These are phyloP conservation scores for Gerosis bhagava DNA, from an alignment of 2,888 invertebrate species.

Conservation along the genomic window DNA sequence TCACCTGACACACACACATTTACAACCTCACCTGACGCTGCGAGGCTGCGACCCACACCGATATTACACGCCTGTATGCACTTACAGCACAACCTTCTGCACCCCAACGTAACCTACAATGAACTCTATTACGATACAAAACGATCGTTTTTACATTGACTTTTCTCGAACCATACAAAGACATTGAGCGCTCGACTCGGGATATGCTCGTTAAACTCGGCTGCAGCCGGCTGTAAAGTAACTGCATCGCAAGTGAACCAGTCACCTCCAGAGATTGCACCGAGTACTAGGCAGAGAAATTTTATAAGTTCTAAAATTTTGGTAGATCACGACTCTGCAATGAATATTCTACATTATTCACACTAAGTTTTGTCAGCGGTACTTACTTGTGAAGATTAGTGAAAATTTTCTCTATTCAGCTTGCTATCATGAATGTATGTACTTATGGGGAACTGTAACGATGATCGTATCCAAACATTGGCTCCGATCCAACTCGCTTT, in stretches of 20 bases:
- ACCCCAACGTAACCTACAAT: constrained; percentile 40
- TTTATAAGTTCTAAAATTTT: constrained; percentile 46
- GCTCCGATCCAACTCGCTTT: constrained; percentile 54
- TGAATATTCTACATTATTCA: too few relatives aligned
- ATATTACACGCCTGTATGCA: constrained; percentile 56
- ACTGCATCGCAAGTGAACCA: constrained; percentile 55
- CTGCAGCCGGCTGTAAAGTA: constrained; percentile 47
- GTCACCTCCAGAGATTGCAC: constrained; percentile 48
- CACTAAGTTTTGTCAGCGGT: constrained; percentile 42
- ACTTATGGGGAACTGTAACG: constrained; percentile 61
- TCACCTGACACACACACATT: constrained; percentile 62
- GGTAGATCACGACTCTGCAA: constrained; percentile 43
- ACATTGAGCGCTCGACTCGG: constrained; percentile 43
- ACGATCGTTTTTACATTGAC: constrained; percentile 30
- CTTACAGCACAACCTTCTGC: constrained; percentile 50
- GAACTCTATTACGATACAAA: constrained; percentile 48
- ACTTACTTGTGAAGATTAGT: constrained; percentile 53
- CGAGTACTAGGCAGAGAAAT: constrained; percentile 39
- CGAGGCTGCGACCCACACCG: constrained; percentile 36
- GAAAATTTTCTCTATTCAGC: constrained; percentile 58
- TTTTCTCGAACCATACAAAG: constrained; percentile 35
- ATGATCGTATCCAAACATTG: constrained; percentile 62
- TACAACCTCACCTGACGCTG: constrained; percentile 44
- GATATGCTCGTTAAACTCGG: constrained; percentile 53
- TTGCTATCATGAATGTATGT: constrained; percentile 52